Percentiles rank a stretch among this genome's conserved stretches.
Evolutionary conservation across 2,888 invertebrate species (phyloP).

Genomic region (Chrysomela aeneicollis): DNA sequence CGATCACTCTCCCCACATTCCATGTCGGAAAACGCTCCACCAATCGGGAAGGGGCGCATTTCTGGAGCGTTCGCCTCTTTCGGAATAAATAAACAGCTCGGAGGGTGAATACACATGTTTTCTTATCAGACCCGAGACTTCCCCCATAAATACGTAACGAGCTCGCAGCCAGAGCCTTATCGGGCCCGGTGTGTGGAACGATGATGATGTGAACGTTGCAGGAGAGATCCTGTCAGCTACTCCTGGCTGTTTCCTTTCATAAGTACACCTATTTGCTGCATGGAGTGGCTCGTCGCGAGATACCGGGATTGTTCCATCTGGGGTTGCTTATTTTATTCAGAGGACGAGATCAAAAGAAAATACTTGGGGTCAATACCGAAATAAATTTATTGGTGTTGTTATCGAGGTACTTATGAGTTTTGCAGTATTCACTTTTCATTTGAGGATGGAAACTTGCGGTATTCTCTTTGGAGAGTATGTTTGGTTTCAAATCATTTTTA

Average conservation of each 20-base stretch:
- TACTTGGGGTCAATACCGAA: neutral
- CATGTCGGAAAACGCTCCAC: neutral
- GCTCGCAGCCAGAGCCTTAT: conserved; percentile 27
- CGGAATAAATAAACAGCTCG: conserved; percentile 35
- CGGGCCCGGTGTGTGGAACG: neutral
- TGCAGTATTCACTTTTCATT: no score
- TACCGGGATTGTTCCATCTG: neutral
- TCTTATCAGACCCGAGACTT: conserved; percentile 40
- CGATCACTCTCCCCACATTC: neutral
- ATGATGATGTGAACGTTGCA: neutral
- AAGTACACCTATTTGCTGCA: neutral
- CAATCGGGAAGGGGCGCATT: neutral
- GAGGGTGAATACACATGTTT: conserved; percentile 38
- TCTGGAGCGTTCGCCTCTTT: conserved; percentile 9
- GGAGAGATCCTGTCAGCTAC: conserved; percentile 11
- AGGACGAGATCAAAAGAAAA: neutral
- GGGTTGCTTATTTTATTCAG: neutral
- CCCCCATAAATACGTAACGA: conserved; percentile 45
- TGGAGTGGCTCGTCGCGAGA: neutral
- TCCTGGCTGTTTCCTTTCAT: conserved; percentile 8
- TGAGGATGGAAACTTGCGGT: no score
- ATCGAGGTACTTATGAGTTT: no score
- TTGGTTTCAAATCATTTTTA: no score
- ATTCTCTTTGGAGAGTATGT: no score
- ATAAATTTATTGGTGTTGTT: neutral